These are phyloP conservation scores for Poeciliopsis presidionis DNA, from an alignment of 2,797 vertebrate species.

Conservation along the genomic window DNA sequence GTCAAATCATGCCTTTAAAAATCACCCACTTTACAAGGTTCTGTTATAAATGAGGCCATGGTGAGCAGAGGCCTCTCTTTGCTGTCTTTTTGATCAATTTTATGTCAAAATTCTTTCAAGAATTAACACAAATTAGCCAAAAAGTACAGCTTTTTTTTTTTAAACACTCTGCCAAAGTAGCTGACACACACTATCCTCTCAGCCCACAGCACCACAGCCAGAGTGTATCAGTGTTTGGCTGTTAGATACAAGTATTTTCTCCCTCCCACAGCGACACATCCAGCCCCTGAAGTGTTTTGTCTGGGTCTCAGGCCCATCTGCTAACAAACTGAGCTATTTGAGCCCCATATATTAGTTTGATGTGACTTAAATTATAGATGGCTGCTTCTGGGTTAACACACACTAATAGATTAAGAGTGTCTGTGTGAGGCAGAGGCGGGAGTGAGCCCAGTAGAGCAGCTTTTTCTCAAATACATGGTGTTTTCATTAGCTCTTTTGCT, in stretches of 20 bases:
- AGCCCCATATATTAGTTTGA: slow-evolving; percentile 37
- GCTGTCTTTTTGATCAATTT: not conserved
- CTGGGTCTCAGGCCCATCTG: slow-evolving; percentile 51
- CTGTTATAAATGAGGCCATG: slow-evolving; percentile 15
- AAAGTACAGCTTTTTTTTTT: slow-evolving; percentile 21
- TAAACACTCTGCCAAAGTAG: slow-evolving; percentile 20
- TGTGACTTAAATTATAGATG: slow-evolving; percentile 37
- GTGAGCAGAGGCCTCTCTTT: slow-evolving; percentile 14
- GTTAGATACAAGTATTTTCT: slow-evolving; percentile 49
- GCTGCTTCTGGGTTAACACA: slow-evolving; percentile 16
- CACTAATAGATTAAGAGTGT: not conserved
- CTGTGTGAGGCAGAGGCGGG: not conserved
- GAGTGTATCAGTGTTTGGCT: slow-evolving; percentile 46
- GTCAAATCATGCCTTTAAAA: slow-evolving; percentile 56
- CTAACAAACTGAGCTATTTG: slow-evolving; percentile 37
- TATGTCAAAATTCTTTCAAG: slow-evolving; percentile 2
- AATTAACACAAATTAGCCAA: slow-evolving; percentile 29
- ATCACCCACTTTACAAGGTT: slow-evolving; percentile 31
- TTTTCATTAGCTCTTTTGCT: not conserved
- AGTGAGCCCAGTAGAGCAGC: not conserved
- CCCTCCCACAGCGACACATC: slow-evolving; percentile 39
- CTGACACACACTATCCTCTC: slow-evolving; percentile 19
- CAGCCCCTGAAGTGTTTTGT: slow-evolving; percentile 45
- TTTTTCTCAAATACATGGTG: not conserved
- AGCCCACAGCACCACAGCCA: slow-evolving; percentile 36